phyloP scores from a whole-genome alignment of 2,888 invertebrate species.

The Drosophila borealis region DNA sequence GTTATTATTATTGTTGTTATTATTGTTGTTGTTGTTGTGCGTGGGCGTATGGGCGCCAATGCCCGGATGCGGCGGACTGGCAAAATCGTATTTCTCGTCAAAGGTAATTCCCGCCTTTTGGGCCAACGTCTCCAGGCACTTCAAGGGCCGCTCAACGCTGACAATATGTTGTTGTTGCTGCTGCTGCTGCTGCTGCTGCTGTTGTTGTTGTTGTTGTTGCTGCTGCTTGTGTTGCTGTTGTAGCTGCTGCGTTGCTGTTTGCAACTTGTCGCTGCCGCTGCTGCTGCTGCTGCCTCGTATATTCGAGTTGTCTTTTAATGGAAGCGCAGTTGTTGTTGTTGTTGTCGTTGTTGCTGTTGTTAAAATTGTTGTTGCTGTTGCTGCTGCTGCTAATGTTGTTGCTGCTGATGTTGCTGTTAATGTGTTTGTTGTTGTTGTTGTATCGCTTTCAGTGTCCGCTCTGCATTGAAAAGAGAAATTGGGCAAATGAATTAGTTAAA shows the following conservation, averaged over 20 bases:
- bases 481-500: slow-evolving; percentile 12
- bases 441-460: slow-evolving; percentile 82
- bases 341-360: slow-evolving; percentile 43
- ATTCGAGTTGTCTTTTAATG: slow-evolving; percentile 84
- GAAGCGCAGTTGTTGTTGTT: slow-evolving; percentile 70
- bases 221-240: slow-evolving; percentile 73
- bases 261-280: slow-evolving; percentile 77
- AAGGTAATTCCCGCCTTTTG: slow-evolving; percentile 91
- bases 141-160: slow-evolving; percentile 86
- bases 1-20: slow-evolving; percentile 26
- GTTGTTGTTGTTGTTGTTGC: slow-evolving; percentile 51
- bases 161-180: slow-evolving; percentile 54
- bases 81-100: slow-evolving; percentile 91
- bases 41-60: slow-evolving; percentile 47
- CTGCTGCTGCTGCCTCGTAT: slow-evolving; percentile 76
- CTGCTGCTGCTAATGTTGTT: slow-evolving; percentile 24
- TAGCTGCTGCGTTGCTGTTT: slow-evolving; percentile 82
- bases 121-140: slow-evolving; percentile 90
- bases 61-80: slow-evolving; percentile 84
- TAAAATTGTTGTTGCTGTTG: slow-evolving; percentile 8
- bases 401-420: slow-evolving; percentile 21
- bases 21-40: slow-evolving; percentile 40
- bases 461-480: slow-evolving; percentile 47
- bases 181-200: slow-evolving; percentile 48
- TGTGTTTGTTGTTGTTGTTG: slow-evolving; percentile 56